These are phyloP conservation scores for Natrix natrix DNA, from an alignment of 2,797 vertebrate species.

Conservation along the genomic window DNA sequence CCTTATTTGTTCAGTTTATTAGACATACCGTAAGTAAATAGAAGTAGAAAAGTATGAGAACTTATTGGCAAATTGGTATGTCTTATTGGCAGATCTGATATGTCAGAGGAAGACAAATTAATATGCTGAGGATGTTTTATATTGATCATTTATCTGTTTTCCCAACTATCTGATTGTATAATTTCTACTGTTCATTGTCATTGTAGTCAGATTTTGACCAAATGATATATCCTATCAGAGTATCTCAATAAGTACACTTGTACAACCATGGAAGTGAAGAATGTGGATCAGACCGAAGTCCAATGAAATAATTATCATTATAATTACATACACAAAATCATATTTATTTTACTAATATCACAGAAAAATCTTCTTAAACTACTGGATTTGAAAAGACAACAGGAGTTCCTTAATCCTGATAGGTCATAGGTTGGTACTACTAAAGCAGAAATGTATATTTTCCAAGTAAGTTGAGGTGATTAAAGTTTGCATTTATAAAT, in stretches of 20 bases:
- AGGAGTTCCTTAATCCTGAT: neutral
- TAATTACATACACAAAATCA: neutral
- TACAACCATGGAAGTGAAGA: neutral
- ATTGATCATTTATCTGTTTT: neutral
- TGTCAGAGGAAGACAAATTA: neutral
- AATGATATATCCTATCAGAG: neutral
- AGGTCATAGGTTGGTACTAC: neutral
- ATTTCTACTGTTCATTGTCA: neutral
- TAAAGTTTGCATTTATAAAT: neutral
- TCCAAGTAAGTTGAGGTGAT: neutral
- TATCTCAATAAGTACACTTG: neutral
- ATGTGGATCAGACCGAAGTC: neutral
- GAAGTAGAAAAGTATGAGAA: slow-evolving; percentile 3
- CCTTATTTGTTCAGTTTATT: neutral
- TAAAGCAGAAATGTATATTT: neutral
- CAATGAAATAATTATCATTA: neutral
- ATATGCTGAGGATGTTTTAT: neutral
- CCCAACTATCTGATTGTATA: slow-evolving; percentile 1
- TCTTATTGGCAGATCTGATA: neutral
- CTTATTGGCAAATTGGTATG: neutral
- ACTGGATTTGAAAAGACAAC: neutral
- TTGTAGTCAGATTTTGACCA: neutral
- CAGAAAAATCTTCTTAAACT: neutral
- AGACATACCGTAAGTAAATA: neutral
- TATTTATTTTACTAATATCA: neutral